These are phyloP conservation scores for Champsocephalus gunnari DNA, from an alignment of 2,797 vertebrate species.

Conservation along the genomic window DNA sequence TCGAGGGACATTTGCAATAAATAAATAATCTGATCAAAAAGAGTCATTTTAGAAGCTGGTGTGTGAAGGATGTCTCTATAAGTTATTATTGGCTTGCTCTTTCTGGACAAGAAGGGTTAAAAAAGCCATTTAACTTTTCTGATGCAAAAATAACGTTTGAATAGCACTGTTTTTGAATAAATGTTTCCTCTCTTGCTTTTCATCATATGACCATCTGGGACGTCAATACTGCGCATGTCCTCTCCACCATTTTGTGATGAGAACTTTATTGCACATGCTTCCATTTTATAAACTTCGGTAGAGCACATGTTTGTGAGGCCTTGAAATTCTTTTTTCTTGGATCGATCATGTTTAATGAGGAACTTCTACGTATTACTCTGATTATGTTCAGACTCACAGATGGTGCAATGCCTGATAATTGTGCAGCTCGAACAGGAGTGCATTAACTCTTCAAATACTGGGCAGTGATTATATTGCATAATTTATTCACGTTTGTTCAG, in stretches of 20 bases:
- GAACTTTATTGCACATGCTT: conserved; percentile 60
- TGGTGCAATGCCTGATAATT: background rate
- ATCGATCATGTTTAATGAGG: background rate
- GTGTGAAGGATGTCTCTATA: background rate
- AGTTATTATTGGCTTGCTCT: background rate
- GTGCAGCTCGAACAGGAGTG: background rate
- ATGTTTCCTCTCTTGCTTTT: conserved; percentile 19
- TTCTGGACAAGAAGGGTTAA: conserved; percentile 41
- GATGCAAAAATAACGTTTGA: conserved; percentile 25
- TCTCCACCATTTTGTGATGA: conserved; percentile 81
- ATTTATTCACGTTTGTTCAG: conserved; percentile 29
- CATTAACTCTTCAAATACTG: background rate
- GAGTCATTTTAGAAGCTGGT: background rate
- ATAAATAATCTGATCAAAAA: background rate
- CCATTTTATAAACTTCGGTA: conserved; percentile 73
- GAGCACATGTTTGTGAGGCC: conserved; percentile 21
- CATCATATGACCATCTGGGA: conserved; percentile 37
- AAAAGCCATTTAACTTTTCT: conserved; percentile 13
- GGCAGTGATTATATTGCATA: conserved; percentile 9
- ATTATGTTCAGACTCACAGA: background rate
- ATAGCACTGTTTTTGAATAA: conserved; percentile 14
- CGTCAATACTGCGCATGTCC: conserved; percentile 67
- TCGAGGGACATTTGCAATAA: background rate
- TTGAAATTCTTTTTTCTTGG: conserved; percentile 9
- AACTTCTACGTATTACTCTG: rapidly evolving